A percentile compares a stretch with the other conserved stretches of the same genome.
phyloP scores from a whole-genome alignment of 2,888 invertebrate species.

The Agrotis exclamationis region DNA sequence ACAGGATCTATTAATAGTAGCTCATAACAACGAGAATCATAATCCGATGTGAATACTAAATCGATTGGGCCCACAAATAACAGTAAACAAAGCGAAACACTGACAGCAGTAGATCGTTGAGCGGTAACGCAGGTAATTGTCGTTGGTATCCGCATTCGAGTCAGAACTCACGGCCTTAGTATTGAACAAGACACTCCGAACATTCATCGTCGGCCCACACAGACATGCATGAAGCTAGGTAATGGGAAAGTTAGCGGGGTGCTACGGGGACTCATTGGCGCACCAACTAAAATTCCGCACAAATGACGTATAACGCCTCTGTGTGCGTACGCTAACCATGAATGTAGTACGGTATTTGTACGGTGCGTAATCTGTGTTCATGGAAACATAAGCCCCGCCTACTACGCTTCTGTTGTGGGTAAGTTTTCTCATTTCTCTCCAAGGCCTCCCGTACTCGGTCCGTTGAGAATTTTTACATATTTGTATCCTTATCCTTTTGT shows the following conservation, averaged over 20 bases:
- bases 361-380: constrained; percentile 38
- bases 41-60: constrained; percentile 40
- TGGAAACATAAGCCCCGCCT: constrained; percentile 27
- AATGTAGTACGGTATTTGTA: constrained; percentile 25
- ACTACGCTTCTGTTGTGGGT: constrained; percentile 23
- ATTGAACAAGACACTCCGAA: constrained; percentile 14
- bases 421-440: constrained; percentile 59
- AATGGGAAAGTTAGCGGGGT: constrained; percentile 21
- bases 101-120: constrained; percentile 50
- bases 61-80: constrained; percentile 42
- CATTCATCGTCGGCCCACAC: constrained; percentile 17
- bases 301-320: constrained; percentile 34
- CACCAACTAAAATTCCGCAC: constrained; percentile 36
- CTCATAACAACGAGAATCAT: constrained; percentile 33
- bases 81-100: constrained; percentile 45
- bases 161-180: constrained; percentile 4
- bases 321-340: constrained; percentile 30
- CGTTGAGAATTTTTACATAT: constrained; percentile 62
- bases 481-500: constrained; percentile 47
- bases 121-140: constrained; percentile 55
- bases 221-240: not conserved
- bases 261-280: not conserved
- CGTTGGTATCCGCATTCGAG: constrained; percentile 53
- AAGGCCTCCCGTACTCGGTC: constrained; percentile 35
- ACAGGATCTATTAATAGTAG: constrained; percentile 24